These are phyloP conservation scores for Lagocephalus sceleratus DNA, from an alignment of 2,797 vertebrate species.

Conservation along the genomic window DNA sequence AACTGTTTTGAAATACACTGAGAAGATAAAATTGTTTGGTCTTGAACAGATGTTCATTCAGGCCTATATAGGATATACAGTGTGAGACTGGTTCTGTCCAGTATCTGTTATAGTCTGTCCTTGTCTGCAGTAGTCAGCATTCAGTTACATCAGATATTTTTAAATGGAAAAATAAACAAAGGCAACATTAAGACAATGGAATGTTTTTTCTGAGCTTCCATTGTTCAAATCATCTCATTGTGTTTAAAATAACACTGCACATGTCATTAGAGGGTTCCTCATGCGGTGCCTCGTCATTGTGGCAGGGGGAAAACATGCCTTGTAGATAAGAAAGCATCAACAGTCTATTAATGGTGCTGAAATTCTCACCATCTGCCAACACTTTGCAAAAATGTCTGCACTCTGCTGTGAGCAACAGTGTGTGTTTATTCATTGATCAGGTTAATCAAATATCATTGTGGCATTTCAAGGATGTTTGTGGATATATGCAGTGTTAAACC, in stretches of 20 bases:
- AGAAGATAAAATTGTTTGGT: constrained; percentile 18
- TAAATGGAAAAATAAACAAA: constrained; percentile 62
- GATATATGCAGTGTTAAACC: no score
- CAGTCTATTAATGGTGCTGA: constrained; percentile 75
- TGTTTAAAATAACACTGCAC: constrained; percentile 14
- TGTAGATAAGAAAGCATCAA: constrained; percentile 67
- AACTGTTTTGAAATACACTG: constrained; percentile 31
- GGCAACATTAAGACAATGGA: constrained; percentile 9
- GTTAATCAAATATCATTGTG: constrained; percentile 54
- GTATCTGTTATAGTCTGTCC: constrained; percentile 23
- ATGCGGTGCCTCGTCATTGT: constrained; percentile 72
- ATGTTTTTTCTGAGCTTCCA: constrained; percentile 10
- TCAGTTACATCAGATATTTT: constrained; percentile 60
- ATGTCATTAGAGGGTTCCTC: constrained; percentile 41
- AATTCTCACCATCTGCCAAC: constrained; percentile 68
- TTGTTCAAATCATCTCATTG: constrained; percentile 26
- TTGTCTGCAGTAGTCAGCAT: constrained; percentile 30
- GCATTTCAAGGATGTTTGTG: constrained; percentile 22
- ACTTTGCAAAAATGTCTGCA: constrained; percentile 52
- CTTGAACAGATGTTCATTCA: constrained; percentile 28
- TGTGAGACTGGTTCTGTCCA: not conserved
- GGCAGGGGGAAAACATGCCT: constrained; percentile 65
- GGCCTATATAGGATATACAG: not conserved
- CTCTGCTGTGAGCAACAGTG: constrained; percentile 57
- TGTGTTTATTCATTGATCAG: constrained; percentile 51